Evolutionary conservation across 2,888 invertebrate genomes (phyloP).

Genomic region (Drosophila birchii): DNA sequence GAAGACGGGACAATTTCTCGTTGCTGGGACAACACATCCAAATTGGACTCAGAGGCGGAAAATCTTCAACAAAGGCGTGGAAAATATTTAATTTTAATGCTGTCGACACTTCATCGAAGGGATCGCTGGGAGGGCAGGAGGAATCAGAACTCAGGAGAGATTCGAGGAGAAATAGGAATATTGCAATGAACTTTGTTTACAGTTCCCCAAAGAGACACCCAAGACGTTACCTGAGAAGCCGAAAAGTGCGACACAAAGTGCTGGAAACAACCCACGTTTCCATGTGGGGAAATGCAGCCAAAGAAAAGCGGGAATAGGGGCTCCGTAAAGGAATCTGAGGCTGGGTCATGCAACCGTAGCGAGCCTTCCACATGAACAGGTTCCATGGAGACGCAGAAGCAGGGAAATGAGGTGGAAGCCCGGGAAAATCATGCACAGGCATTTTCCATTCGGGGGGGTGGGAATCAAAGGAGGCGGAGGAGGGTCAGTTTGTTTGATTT

Average conservation of each 20-base stretch:
- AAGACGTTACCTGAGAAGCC: slow-evolving; percentile 9
- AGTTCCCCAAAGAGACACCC: slow-evolving; percentile 29
- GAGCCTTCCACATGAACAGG: slow-evolving; percentile 63
- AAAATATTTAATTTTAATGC: slow-evolving; percentile 77
- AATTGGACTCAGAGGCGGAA: slow-evolving; percentile 58
- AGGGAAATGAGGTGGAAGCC: slow-evolving; percentile 22
- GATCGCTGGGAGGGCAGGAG: background rate
- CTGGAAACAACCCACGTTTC: slow-evolving; percentile 8
- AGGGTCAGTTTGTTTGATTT: slow-evolving; percentile 61
- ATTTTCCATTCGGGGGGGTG: slow-evolving; percentile 35
- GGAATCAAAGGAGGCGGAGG: slow-evolving; percentile 3
- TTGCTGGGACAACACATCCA: slow-evolving; percentile 53
- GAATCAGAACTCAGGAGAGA: slow-evolving; percentile 10
- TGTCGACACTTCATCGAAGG: slow-evolving; percentile 56
- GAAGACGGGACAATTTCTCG: slow-evolving; percentile 64
- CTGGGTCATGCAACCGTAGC: slow-evolving; percentile 46
- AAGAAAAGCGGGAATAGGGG: slow-evolving; percentile 6
- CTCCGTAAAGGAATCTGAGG: slow-evolving; percentile 3
- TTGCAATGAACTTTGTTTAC: slow-evolving; percentile 68
- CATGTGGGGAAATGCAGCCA: slow-evolving; percentile 41
- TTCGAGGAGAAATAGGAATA: slow-evolving; percentile 18
- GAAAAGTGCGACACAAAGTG: slow-evolving; percentile 49
- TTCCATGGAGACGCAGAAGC: slow-evolving; percentile 34
- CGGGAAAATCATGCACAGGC: slow-evolving; percentile 58
- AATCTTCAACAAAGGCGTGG: slow-evolving; percentile 61